A percentile compares a stretch with the other conserved stretches of the same genome.
Conservation (phyloP, 2,888 invertebrate species). For the Habrosyne pyritoides region DNA sequence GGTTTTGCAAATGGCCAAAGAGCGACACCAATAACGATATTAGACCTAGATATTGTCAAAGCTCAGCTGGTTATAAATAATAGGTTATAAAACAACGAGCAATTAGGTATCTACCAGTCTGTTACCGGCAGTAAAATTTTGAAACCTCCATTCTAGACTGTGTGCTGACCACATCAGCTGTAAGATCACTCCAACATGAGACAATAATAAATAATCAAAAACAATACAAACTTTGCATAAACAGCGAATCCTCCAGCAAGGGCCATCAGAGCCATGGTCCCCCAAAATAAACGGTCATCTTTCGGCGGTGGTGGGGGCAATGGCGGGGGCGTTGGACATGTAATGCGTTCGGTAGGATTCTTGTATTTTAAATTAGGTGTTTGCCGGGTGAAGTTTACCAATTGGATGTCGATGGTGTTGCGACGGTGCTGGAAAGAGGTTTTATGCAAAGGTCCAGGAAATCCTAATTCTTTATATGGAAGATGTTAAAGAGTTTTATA, state of each 20-base stretch:
- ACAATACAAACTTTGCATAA: slow-evolving; percentile 59
- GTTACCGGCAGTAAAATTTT: too few relatives aligned
- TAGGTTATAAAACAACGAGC: too few relatives aligned
- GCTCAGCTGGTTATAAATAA: too few relatives aligned
- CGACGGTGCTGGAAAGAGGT: slow-evolving; percentile 31
- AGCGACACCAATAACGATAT: too few relatives aligned
- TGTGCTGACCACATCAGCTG: too few relatives aligned
- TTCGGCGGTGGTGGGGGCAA: slow-evolving; percentile 55
- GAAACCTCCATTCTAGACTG: too few relatives aligned
- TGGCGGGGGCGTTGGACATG: slow-evolving; percentile 49
- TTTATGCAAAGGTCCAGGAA: not conserved
- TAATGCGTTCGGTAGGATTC: slow-evolving; percentile 42
- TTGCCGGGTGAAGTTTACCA: slow-evolving; percentile 32
- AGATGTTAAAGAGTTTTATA: too few relatives aligned
- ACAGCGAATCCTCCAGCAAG: slow-evolving; percentile 54
- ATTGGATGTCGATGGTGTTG: slow-evolving; percentile 32
- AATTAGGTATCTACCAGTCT: too few relatives aligned
- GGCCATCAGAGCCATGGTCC: slow-evolving; percentile 45
- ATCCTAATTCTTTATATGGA: too few relatives aligned
- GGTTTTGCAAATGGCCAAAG: too few relatives aligned
- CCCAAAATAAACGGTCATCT: slow-evolving; percentile 60
- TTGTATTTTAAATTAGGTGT: slow-evolving; percentile 32
- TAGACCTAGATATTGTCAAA: too few relatives aligned
- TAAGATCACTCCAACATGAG: too few relatives aligned
- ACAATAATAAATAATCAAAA: slow-evolving; percentile 1